Percentiles rank a stretch among this genome's conserved stretches.
phyloP scores from a whole-genome alignment of 2,888 invertebrate species.

The Eudemis profundana region DNA sequence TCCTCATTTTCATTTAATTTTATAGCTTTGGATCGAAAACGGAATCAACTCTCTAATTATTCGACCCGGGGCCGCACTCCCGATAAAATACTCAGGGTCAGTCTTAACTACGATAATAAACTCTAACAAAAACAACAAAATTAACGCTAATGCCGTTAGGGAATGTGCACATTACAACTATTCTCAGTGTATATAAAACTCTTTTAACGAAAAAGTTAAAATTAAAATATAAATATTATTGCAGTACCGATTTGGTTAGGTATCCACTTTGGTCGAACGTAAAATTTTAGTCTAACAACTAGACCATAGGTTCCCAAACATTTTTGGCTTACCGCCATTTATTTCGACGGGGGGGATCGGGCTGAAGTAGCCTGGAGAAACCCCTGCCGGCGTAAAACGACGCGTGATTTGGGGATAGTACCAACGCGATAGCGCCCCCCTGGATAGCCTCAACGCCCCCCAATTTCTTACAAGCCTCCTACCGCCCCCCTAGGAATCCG shows the following conservation, averaged over 20 bases:
- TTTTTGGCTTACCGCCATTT: too few species aligned
- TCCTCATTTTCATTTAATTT: conserved; percentile 15
- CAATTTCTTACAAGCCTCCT: too few species aligned
- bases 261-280: conserved; percentile 80
- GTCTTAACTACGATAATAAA: conserved; percentile 82
- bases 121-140: conserved; percentile 82
- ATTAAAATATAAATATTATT: conserved; percentile 76
- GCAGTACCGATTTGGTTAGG: conserved; percentile 84
- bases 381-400: too few species aligned
- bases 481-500: too few species aligned
- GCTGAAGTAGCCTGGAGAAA: too few species aligned
- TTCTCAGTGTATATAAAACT: conserved; percentile 75
- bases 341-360: too few species aligned
- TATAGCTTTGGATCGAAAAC: conserved; percentile 28
- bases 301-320: too few species aligned
- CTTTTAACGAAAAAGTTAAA: conserved; percentile 74
- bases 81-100: conserved; percentile 79
- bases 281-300: conserved; percentile 38
- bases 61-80: conserved; percentile 65
- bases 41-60: conserved; percentile 24
- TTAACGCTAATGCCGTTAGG: conserved; percentile 77
- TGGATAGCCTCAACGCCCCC: too few species aligned
- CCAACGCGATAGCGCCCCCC: too few species aligned
- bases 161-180: conserved; percentile 82
- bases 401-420: too few species aligned